These are phyloP conservation scores for Meles meles DNA, from an alignment of 2,113 vertebrate species.

Conservation along the genomic window DNA sequence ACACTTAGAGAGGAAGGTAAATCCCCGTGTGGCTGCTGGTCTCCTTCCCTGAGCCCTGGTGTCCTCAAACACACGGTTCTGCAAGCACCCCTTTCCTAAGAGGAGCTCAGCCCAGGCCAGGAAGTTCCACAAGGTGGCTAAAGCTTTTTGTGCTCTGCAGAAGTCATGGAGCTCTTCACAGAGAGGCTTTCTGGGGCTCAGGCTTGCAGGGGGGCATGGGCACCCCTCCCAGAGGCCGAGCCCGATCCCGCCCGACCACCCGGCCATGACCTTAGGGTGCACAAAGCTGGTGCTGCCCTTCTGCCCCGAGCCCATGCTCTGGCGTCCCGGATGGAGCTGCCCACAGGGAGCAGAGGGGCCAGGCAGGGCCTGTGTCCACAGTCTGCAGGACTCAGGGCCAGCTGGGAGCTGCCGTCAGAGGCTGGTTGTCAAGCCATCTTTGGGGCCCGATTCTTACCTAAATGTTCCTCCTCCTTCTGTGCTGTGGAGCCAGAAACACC, in stretches of 20 bases:
- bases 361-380: not conserved
- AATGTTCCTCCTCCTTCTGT: not conserved
- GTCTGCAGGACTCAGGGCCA: not conserved
- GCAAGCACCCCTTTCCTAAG: not conserved
- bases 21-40: not conserved
- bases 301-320: not conserved
- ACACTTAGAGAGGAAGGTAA: not conserved
- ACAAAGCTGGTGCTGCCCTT: not conserved
- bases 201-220: rapidly evolving
- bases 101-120: not conserved
- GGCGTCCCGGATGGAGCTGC: not conserved
- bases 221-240: not conserved
- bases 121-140: not conserved
- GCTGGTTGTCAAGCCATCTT: not conserved
- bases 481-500: not conserved
- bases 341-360: not conserved
- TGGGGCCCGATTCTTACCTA: not conserved
- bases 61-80: not conserved
- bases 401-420: not conserved
- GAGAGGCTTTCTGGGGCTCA: not conserved
- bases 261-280: not conserved
- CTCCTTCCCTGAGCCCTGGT: not conserved
- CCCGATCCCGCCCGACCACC: not conserved
- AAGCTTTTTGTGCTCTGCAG: not conserved
- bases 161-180: not conserved